Evolutionary conservation across 2,888 invertebrate species (phyloP), one percentile per base, ranked within the genome.

Genomic region (Cactoblastis cactorum): DNA sequence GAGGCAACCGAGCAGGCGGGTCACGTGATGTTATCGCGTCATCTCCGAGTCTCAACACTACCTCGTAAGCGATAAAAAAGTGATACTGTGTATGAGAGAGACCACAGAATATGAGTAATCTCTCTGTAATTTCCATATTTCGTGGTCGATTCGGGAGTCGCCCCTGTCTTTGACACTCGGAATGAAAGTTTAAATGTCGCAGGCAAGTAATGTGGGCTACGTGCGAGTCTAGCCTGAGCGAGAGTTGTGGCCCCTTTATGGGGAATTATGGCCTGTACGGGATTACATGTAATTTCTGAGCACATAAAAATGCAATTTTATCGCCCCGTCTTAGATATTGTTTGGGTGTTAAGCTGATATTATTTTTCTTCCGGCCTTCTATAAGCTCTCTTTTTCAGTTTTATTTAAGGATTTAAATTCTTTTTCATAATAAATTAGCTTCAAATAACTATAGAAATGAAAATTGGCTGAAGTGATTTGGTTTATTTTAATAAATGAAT

Each of bases 101-200:
- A n/a, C n/a, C n/a, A n/a, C n/a, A 28, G 8, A 6, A 9, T n/a
- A 12, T 2, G 8, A 2, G 33, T 33, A 12, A 33, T 33, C 33
- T 5, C 12, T 33, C 33, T 33, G 33, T 33, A 5, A 12, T 3
- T 3, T 33, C 33, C 5, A 61, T 61, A 53, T 65, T 62, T 55
- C 51, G 63, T 2, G 33, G n/a, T 5, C 33, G 8, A 1, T 4
- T 28, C 28, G 62, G 65, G 52, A 38, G 59, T 54, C 60, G 61
- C 64, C 56, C 63, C 74, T 79, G 79, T 52, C 68, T 67, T 67
- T 75, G 81, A 78, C 80, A 79, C 71, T 71, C 62, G 69, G 69
- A 79, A 81, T 79, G 78, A 83, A 85, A 83, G 77, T 86, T 85
- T 85, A 83, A 85, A 84, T 75, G 82, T 75, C 72, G 66, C 65